Percentiles rank a stretch among this genome's conserved stretches.
These are phyloP conservation scores for Apamea monoglypha DNA, from an alignment of 2,888 invertebrate genomes.

Conservation along the genomic window DNA sequence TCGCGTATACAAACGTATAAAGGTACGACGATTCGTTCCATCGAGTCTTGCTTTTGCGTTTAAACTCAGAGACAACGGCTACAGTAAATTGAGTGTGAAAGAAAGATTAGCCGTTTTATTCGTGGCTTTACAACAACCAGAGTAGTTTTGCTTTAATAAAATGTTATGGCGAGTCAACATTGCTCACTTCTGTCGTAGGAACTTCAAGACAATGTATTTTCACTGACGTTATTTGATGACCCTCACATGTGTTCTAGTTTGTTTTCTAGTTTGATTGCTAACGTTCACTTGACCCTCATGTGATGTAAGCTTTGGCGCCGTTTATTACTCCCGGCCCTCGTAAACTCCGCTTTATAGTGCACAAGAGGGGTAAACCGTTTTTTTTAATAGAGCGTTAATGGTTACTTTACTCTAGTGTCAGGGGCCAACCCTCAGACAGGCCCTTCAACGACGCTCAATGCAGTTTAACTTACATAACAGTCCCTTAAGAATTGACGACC, in stretches of 20 bases:
- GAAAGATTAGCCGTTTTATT: slow-evolving; percentile 67
- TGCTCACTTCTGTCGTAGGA: slow-evolving; percentile 6
- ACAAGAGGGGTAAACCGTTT: slow-evolving; percentile 78
- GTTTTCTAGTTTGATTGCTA: slow-evolving; percentile 76
- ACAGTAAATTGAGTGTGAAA: slow-evolving; percentile 66
- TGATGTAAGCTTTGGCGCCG: slow-evolving; percentile 75
- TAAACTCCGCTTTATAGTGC: slow-evolving; percentile 79
- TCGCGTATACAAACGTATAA: slow-evolving; percentile 59
- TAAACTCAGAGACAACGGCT: slow-evolving; percentile 61
- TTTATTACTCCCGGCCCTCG: slow-evolving; percentile 78
- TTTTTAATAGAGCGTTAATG: slow-evolving; percentile 82
- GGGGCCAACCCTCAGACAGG: slow-evolving; percentile 53
- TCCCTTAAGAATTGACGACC: slow-evolving; percentile 16
- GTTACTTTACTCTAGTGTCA: slow-evolving; percentile 72
- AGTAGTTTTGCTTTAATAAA: slow-evolving; percentile 53
- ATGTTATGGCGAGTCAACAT: slow-evolving; percentile 34
- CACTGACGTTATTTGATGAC: slow-evolving; percentile 61
- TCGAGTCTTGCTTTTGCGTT: slow-evolving; percentile 59
- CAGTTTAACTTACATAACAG: slow-evolving; percentile 40
- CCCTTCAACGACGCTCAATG: slow-evolving; percentile 31
- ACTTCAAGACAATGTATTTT: slow-evolving; percentile 45
- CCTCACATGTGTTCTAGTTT: slow-evolving; percentile 70
- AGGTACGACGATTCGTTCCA: slow-evolving; percentile 46
- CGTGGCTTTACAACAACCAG: slow-evolving; percentile 37
- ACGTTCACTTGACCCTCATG: slow-evolving; percentile 77